Evolutionary conservation across 2,888 invertebrate genomes (phyloP).

Genomic region (Pristionchus entomophagus): DNA sequence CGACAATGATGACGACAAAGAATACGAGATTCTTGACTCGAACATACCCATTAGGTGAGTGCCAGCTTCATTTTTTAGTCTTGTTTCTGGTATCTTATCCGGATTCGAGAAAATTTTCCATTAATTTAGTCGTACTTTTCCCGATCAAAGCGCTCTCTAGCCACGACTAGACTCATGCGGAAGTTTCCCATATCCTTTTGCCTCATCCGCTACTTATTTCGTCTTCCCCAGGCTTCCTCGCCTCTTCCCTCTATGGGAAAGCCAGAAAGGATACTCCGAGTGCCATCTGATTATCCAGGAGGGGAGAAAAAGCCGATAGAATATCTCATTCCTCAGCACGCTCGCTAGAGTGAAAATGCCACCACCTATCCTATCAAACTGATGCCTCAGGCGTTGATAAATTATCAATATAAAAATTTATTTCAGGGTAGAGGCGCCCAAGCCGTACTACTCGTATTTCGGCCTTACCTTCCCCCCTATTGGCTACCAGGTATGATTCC

Average conservation of each 20-base stretch:
- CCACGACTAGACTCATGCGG: not conserved
- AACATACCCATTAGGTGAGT: constrained; percentile 13
- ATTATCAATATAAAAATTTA: not conserved
- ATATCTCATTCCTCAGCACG: no score
- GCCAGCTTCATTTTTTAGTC: no score
- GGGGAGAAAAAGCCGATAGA: no score
- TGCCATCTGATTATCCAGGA: constrained; percentile 3
- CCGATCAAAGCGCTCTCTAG: not conserved
- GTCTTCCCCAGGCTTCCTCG: not conserved
- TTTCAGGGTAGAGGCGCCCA: constrained; percentile 23
- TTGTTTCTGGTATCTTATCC: no score
- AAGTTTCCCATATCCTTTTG: constrained; percentile 27
- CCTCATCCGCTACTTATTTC: constrained; percentile 18
- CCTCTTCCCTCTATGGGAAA: not conserved
- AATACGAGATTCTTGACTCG: constrained; percentile 28
- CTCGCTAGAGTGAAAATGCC: no score
- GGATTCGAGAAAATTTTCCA: not conserved
- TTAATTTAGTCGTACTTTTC: not conserved
- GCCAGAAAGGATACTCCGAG: not conserved
- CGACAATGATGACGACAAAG: constrained; percentile 34
- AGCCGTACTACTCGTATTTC: constrained; percentile 6
- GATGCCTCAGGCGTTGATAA: no score
- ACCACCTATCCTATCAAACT: no score
- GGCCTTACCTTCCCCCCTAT: constrained; percentile 20
- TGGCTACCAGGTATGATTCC: not conserved